These are phyloP conservation scores for Ailurus styani DNA, from an alignment of 2,113 vertebrate species.

Conservation along the genomic window DNA sequence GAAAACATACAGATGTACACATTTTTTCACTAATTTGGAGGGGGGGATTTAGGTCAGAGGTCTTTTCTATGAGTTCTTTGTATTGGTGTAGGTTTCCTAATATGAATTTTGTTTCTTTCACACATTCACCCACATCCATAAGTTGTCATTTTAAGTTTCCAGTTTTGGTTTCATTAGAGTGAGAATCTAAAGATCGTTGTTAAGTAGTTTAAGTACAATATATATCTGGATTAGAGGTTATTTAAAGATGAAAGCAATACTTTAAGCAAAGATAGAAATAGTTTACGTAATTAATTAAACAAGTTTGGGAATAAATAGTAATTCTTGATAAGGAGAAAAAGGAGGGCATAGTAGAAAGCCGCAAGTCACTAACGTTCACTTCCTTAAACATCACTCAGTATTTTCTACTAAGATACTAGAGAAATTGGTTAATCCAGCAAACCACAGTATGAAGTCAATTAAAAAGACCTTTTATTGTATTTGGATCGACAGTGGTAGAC, in stretches of 20 bases:
- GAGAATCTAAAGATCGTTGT: neutral
- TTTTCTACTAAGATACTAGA: neutral
- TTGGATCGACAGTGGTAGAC: neutral
- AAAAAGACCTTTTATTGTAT: neutral
- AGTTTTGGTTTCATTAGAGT: neutral
- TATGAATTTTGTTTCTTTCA: neutral
- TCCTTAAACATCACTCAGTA: neutral
- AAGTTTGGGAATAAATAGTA: neutral
- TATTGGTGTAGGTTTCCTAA: neutral
- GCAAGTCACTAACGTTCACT: neutral
- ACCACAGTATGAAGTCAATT: neutral
- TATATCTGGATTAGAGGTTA: neutral
- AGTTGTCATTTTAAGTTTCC: neutral
- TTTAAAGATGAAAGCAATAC: neutral
- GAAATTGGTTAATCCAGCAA: neutral
- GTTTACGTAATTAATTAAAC: neutral
- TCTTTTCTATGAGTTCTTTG: neutral
- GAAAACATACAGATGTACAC: neutral
- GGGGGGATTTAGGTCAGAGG: neutral
- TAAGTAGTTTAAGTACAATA: neutral
- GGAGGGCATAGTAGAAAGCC: neutral
- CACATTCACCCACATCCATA: neutral
- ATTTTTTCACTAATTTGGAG: neutral
- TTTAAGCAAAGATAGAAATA: neutral
- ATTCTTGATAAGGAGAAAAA: neutral